Conservation (phyloP, 2,797 vertebrate species). For the Urocyon cinereoargenteus region DNA sequence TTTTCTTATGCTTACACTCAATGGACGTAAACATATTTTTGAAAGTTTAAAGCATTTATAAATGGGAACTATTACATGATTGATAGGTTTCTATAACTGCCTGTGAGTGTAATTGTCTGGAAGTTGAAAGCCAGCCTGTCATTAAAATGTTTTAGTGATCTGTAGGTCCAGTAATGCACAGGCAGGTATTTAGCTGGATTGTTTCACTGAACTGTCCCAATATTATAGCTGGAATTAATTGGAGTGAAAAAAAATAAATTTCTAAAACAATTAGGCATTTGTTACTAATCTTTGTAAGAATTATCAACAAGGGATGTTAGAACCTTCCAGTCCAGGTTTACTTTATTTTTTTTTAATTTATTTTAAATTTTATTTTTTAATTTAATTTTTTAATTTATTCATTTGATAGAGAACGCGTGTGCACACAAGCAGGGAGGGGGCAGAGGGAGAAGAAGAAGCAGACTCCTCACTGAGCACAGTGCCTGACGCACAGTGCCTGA, state of each 20-base stretch:
- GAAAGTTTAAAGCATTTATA: background rate
- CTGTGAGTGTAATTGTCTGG: background rate
- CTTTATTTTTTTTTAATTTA: background rate
- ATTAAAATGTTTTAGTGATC: background rate
- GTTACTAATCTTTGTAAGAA: background rate
- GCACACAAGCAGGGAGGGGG: too few species aligned
- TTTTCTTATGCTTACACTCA: slow-evolving; percentile 21
- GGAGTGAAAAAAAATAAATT: background rate
- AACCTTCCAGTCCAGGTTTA: background rate
- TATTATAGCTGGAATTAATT: background rate
- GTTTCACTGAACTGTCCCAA: background rate
- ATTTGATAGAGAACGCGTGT: too few species aligned
- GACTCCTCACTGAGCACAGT: too few species aligned
- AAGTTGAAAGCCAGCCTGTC: background rate
- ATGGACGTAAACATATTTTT: background rate
- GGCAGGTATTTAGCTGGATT: background rate
- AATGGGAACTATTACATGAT: background rate
- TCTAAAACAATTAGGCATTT: background rate
- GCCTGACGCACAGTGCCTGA: too few species aligned
- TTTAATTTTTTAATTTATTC: too few species aligned
- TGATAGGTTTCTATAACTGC: background rate
- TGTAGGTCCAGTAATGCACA: background rate
- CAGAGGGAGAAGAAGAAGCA: too few species aligned
- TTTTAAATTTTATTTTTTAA: too few species aligned
- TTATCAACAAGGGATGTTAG: background rate